A percentile compares a stretch with the other conserved stretches of the same genome.
phyloP scores from a whole-genome alignment of 2,888 invertebrate species.

The Falcaria lacertinaria region DNA sequence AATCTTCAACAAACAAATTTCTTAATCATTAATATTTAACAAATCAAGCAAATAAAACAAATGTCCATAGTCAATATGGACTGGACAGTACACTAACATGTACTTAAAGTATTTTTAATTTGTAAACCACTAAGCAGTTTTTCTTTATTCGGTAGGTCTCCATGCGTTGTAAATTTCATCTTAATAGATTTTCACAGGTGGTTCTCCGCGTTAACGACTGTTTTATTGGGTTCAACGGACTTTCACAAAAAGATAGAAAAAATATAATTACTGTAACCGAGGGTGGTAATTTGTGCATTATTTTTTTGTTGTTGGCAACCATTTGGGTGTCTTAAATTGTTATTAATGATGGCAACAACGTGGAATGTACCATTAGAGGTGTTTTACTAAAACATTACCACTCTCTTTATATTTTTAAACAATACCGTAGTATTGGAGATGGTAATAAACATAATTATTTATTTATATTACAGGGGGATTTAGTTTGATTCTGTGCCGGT shows the following conservation, averaged over 20 bases:
- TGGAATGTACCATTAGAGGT: neutral
- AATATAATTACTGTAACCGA: constrained; percentile 29
- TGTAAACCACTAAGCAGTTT: no score
- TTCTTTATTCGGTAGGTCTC: neutral
- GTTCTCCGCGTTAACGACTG: constrained; percentile 22
- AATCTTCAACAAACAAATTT: no score
- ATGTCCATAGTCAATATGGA: no score
- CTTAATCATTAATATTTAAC: no score
- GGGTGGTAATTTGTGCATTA: constrained; percentile 28
- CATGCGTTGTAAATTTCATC: neutral
- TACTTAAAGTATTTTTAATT: no score
- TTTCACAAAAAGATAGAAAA: constrained; percentile 22
- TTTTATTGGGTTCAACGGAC: constrained; percentile 31
- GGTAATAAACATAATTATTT: no score
- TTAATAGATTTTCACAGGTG: constrained; percentile 21
- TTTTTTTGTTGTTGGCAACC: constrained; percentile 21
- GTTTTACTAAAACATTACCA: neutral
- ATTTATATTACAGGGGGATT: no score
- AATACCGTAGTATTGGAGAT: no score
- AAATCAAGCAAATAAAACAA: no score
- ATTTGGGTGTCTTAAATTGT: constrained; percentile 19
- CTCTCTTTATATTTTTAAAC: neutral
- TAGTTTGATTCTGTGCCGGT: no score
- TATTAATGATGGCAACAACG: constrained; percentile 18
- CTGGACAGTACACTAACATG: no score